Evolutionary conservation across 2,113 vertebrate genomes (phyloP), one percentile per base, ranked within the genome.

Genomic region (Poecilia latipinna): DNA sequence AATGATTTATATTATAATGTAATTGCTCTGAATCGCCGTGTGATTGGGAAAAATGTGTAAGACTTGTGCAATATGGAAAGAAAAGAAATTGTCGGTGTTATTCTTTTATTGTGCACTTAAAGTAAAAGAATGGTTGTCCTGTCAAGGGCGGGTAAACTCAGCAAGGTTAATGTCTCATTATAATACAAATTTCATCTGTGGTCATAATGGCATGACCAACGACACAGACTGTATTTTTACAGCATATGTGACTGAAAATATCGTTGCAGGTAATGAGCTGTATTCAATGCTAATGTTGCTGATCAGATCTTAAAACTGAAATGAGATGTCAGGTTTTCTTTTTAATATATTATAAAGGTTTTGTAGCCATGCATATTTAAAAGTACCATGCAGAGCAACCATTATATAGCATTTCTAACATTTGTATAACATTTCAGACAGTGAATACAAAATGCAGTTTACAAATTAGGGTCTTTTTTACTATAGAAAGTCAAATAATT

Each of bases 161-260:
- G 70, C 31, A 66, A 26, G 26, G 61, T 65, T 79, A 75, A 72
- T 78, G 48, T 66, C 63, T 69, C 2, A 81, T 70, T 74, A 75
- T 67, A 68, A 57, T 67, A 73, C 69, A 65, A 78, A 73, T 72
- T 42, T 74, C 42, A 57, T 77, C 4, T 65, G 22, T 57, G 57
- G 63, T 77, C 32, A 61, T 61, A 75, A 72, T 3, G 6, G 22
- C 15, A 19, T 65, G 61, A 64, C 75, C 70, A 70, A 8, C 72
- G 70, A 60, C 63, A 77, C 28, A 60, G 32, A 48, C 24, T 35
- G 35, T 15, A 48, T 57, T 51, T 73, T 79, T 64, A 31, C 10
- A 61, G 65, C 65, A 72, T 31, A 29, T 57, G 24, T 70, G 67
- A 82, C 69, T 83, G 28, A 65, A 78, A 84, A 61, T 0, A 68